phyloP scores from a whole-genome alignment of 2,888 invertebrate species.

The Fragum sueziense region DNA sequence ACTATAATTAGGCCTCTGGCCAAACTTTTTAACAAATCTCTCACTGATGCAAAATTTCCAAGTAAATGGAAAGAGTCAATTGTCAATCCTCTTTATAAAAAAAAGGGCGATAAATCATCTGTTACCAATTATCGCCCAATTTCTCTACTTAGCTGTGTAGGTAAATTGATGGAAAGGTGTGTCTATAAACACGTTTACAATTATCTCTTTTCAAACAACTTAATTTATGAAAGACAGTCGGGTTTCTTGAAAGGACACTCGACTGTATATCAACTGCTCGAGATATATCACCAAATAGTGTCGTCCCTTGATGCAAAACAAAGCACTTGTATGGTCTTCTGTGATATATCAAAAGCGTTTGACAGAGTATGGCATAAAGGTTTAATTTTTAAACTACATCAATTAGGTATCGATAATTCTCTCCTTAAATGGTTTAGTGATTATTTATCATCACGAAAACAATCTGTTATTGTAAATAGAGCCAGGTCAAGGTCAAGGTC shows the following conservation, averaged over 20 bases:
- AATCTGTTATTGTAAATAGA: conserved; percentile 20
- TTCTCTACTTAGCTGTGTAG: conserved; percentile 39
- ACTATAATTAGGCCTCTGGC: conserved; percentile 17
- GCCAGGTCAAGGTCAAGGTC: background rate
- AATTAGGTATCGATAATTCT: conserved; percentile 32
- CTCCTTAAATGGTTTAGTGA: conserved; percentile 34
- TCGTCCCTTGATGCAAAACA: conserved; percentile 19
- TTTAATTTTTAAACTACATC: conserved; percentile 42
- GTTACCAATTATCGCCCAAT: conserved; percentile 37
- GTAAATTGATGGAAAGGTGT: conserved; percentile 44
- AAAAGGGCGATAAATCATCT: conserved; percentile 19
- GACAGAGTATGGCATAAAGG: conserved; percentile 52
- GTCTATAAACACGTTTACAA: conserved; percentile 45
- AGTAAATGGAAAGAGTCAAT: conserved; percentile 33
- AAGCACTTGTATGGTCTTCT: conserved; percentile 43
- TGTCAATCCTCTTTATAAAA: conserved; percentile 41
- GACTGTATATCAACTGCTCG: conserved; percentile 45
- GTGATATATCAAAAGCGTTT: conserved; percentile 52
- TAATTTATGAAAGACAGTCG: conserved; percentile 41
- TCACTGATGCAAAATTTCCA: conserved; percentile 25
- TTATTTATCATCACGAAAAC: conserved; percentile 33
- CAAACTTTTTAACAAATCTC: conserved; percentile 32
- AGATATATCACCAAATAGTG: conserved; percentile 44
- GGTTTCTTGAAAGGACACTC: conserved; percentile 43
- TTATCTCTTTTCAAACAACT: conserved; percentile 28